Evolutionary conservation across 2,888 invertebrate species (phyloP).

Genomic region (Taphrorychus bicolor): DNA sequence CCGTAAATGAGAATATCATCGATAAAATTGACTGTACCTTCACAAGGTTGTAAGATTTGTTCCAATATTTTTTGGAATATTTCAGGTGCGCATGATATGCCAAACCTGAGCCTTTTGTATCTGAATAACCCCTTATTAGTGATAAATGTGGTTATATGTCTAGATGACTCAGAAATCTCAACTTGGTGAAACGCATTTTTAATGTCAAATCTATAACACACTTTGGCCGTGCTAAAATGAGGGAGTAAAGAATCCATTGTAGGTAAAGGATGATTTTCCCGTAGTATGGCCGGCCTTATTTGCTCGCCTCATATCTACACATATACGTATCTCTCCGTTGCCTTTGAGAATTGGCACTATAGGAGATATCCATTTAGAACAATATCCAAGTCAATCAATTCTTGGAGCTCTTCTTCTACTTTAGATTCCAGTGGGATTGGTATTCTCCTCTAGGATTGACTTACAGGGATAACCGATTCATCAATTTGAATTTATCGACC

Average conservation of each 20-base stretch:
- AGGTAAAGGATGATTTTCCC: conserved; percentile 46
- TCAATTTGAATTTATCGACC: conserved; percentile 38
- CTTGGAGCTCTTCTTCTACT: conserved; percentile 42
- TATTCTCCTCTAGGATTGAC: conserved; percentile 12
- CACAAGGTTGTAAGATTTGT: conserved; percentile 33
- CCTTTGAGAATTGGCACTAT: conserved; percentile 49
- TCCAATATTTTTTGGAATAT: conserved; percentile 44
- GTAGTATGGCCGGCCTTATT: conserved; percentile 51
- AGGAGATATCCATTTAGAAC: conserved; percentile 49
- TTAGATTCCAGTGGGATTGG: conserved; percentile 38
- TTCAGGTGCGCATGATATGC: conserved; percentile 50
- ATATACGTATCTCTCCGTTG: conserved; percentile 47
- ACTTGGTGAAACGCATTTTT: conserved; percentile 48
- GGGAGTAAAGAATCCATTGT: conserved; percentile 45
- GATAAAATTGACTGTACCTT: conserved; percentile 47
- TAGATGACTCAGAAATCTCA: conserved; percentile 34
- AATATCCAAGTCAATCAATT: conserved; percentile 45
- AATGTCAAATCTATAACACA: conserved; percentile 33
- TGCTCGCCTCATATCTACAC: conserved; percentile 53
- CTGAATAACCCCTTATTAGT: conserved; percentile 45
- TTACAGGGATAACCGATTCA: conserved; percentile 2
- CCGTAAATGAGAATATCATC: conserved; percentile 50
- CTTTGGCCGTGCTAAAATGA: conserved; percentile 34
- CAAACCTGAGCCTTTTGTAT: conserved; percentile 54
- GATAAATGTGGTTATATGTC: conserved; percentile 42